A percentile compares a stretch with the other conserved stretches of the same genome.
These are phyloP conservation scores for Corythoichthys intestinalis DNA, from an alignment of 2,113 vertebrate genomes.

Conservation along the genomic window DNA sequence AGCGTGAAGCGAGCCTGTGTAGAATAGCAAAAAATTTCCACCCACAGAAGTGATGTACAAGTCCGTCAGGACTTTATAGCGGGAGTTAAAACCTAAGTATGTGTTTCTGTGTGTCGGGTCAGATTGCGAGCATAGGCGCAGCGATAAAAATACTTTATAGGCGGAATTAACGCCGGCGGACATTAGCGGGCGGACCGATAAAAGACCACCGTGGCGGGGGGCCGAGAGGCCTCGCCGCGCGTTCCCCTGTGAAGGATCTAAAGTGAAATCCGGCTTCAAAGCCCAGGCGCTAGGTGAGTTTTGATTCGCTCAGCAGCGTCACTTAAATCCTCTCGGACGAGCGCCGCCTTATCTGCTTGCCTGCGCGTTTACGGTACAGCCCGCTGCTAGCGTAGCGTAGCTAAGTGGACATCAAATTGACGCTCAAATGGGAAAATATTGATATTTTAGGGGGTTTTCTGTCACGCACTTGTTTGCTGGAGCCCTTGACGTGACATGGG, in stretches of 20 bases:
- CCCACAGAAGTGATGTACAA: slow-evolving; percentile 16
- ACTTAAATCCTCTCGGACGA: neutral
- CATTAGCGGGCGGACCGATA: slow-evolving; percentile 37
- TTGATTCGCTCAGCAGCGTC: slow-evolving; percentile 2
- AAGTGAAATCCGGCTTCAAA: slow-evolving; percentile 9
- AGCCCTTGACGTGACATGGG: neutral
- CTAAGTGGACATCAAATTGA: neutral
- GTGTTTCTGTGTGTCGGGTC: slow-evolving; percentile 24
- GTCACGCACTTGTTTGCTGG: neutral
- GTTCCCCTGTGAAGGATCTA: slow-evolving; percentile 2
- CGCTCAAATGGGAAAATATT: neutral
- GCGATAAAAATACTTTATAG: slow-evolving; percentile 52
- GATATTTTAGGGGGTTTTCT: neutral
- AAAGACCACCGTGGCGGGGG: slow-evolving; percentile 23
- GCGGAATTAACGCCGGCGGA: slow-evolving; percentile 40
- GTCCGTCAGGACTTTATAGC: slow-evolving; percentile 37
- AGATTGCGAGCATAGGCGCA: slow-evolving; percentile 24
- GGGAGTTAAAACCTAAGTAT: slow-evolving; percentile 16
- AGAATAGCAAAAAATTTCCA: neutral
- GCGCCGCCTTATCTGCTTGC: neutral
- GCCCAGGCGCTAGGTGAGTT: neutral
- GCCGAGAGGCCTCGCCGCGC: neutral
- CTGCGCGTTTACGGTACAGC: neutral
- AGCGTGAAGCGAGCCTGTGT: neutral
- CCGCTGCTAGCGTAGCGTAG: neutral